These are phyloP conservation scores for Daubentonia madagascariensis DNA, from an alignment of 2,113 vertebrate species.

Conservation along the genomic window DNA sequence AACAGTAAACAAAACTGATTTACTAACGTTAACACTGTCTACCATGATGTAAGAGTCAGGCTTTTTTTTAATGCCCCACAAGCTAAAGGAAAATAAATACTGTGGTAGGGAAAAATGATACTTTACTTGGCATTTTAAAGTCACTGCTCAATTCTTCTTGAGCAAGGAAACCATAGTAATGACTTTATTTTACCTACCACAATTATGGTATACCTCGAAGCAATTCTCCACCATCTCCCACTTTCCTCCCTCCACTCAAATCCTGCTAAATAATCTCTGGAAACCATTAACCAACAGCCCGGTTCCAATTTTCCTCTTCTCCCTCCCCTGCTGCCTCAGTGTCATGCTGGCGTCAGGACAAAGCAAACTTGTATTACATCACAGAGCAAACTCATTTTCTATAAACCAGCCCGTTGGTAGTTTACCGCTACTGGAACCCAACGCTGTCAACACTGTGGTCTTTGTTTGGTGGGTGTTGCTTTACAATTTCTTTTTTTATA, in stretches of 20 bases:
- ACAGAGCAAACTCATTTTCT: constrained; percentile 80
- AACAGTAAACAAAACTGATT: constrained; percentile 52
- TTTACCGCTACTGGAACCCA: constrained; percentile 80
- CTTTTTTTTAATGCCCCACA: neutral
- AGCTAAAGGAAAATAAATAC: constrained; percentile 39
- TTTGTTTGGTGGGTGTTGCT: constrained; percentile 71
- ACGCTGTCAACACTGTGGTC: constrained; percentile 79
- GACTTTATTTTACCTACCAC: constrained; percentile 58
- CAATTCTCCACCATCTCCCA: constrained; percentile 40
- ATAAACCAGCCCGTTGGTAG: constrained; percentile 75
- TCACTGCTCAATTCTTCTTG: constrained; percentile 12
- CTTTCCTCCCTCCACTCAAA: constrained; percentile 33
- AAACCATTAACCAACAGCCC: constrained; percentile 68
- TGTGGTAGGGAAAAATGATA: constrained; percentile 23
- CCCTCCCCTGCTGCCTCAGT: constrained; percentile 41
- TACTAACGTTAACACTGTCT: constrained; percentile 29
- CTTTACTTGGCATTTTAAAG: constrained; percentile 47
- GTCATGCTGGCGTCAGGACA: constrained; percentile 79
- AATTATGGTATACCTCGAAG: constrained; percentile 41
- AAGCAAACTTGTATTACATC: constrained; percentile 84
- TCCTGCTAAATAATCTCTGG: constrained; percentile 63
- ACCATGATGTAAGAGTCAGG: neutral
- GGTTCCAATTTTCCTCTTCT: constrained; percentile 63
- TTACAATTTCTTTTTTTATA: constrained; percentile 50
- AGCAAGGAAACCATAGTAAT: constrained; percentile 6